These are phyloP conservation scores for Torymus tubicola DNA, from an alignment of 2,888 invertebrate genomes.

Conservation along the genomic window DNA sequence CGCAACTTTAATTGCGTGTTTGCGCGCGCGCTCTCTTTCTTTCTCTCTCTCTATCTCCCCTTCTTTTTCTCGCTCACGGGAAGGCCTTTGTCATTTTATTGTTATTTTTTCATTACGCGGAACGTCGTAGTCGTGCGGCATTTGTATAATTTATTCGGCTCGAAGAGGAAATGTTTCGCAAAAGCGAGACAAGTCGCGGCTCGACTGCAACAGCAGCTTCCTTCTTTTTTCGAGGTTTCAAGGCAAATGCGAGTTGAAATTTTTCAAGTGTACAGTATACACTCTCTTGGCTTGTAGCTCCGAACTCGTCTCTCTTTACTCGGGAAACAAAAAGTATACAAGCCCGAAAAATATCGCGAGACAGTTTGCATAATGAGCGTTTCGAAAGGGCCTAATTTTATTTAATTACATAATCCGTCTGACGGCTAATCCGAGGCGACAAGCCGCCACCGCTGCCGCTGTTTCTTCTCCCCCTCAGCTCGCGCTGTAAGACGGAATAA, in stretches of 20 bases:
- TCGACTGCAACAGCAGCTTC: not conserved
- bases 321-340: not conserved
- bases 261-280: constrained; percentile 42
- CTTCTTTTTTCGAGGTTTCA: constrained; percentile 8
- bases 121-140: not conserved
- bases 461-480: not conserved
- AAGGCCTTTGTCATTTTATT: constrained; percentile 10
- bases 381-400: constrained; percentile 34
- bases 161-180: constrained; percentile 15
- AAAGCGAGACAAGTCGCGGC: constrained; percentile 14
- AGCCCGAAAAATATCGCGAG: constrained; percentile 33
- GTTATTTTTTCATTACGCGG: constrained; percentile 13
- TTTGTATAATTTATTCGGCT: constrained; percentile 47
- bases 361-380: constrained; percentile 47
- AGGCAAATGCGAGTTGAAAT: constrained; percentile 12
- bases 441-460: not conserved
- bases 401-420: constrained; percentile 51
- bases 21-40: not conserved
- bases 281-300: constrained; percentile 9
- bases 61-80: not conserved
- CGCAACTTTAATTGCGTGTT: constrained; percentile 36
- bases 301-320: not conserved
- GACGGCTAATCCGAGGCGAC: constrained; percentile 31
- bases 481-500: constrained; percentile 23
- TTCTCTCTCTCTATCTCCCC: too few species aligned